Base-by-base conservation (phyloP, 1,140 invertebrate species). In the Pachyrhynchus sulphureomaculatus region DNA sequence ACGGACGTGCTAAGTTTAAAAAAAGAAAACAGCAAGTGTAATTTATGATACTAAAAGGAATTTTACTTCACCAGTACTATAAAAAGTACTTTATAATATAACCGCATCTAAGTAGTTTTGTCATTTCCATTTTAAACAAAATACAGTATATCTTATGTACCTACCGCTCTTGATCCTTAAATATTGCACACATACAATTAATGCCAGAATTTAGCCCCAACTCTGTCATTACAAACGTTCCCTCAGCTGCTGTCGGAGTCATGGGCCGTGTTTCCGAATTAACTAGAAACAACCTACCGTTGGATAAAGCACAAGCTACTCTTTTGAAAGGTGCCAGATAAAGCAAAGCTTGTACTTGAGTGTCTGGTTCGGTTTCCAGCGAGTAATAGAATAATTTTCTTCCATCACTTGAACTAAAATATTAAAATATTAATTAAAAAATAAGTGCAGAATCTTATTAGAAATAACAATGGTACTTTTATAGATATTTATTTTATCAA, bases 271-370 rank as follows among this genome's bases (percentile, higher is more conserved):
- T 76, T 54, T 84, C 81, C 29, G 81, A 81, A 66, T 84, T 80
- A 21, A 88, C 81, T n/a, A 92, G 73, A 73, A 91, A 91, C 37
- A 91, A 79, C 60, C 88, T 82, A 2, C 90, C 90, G 75, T 90
- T 86, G 58, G 85, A 81, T 15, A 89, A 64, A 32, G 87, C 84
- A 24, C 90, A 86, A 42, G 89, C 86, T 62, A 92, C 88, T 42
- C 88, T 78, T 58, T 84, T 82, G 17, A 88, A 78, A 20, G 79
- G 78, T 15, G 84, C 81, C 41, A 91, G 72, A 70, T 86, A 82
- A 17, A 88, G 79, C 24, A 92, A 73, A 36, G 82, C 81, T 47
- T 87, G 79, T 4, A 91, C 83, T 79, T 36, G 85, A 62, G 65
- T 75, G 72, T 67, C 81, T 76, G 54, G 75, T 76, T 48, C 80